Evolutionary conservation across 2,888 invertebrate species (phyloP), one percentile per base, ranked within the genome.

Genomic region (Rhimphoctona megacephalus): DNA sequence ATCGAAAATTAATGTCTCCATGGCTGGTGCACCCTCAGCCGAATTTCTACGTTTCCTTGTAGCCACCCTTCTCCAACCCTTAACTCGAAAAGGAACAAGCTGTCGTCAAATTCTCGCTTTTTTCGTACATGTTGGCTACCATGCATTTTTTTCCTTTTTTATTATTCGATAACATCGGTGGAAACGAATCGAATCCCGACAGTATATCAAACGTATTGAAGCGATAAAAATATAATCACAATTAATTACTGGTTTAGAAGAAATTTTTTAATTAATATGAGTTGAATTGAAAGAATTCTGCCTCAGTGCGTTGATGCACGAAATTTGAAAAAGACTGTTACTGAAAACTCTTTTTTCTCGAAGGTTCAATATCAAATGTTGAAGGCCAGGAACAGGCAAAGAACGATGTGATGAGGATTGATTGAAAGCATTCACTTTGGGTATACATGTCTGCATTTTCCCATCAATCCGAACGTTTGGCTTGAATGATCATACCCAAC

Each of bases 1-100:
- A 90, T 91, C 87, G 89, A 85, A 86, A 91, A 91, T 90, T 89
- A 90, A 90, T 91, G 90, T 88, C 85, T 74, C 78, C 66, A 70
- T 64, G 83, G 64, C 83, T 86, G 86, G 81, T 80, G 86, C 81
- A 67, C 76, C 43, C 70, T 83, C 84, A 36, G 49, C 66, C 72
- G 76, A 76, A 83, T 83, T 83, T 83, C 74, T 80, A 64, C 74
- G 30, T 72, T 14, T 69, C 76, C 61, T 54, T 61, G n/a, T 61
- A 25, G 54, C 78, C 14, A 54, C 25, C 61, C 54, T 22, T 46
- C 8, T 33, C 17, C 22, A 49, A 46, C 52, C 54, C 76, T 33
- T 46, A 22, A 22, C n/a, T 30, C 43, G 22, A 78, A 39, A 66
- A 67, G 36, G 17, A 54, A 72, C 70, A 61, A 49, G 64, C 64